Evolutionary conservation across 2,113 vertebrate species (phyloP).

Genomic region (Tiliqua scincoides): DNA sequence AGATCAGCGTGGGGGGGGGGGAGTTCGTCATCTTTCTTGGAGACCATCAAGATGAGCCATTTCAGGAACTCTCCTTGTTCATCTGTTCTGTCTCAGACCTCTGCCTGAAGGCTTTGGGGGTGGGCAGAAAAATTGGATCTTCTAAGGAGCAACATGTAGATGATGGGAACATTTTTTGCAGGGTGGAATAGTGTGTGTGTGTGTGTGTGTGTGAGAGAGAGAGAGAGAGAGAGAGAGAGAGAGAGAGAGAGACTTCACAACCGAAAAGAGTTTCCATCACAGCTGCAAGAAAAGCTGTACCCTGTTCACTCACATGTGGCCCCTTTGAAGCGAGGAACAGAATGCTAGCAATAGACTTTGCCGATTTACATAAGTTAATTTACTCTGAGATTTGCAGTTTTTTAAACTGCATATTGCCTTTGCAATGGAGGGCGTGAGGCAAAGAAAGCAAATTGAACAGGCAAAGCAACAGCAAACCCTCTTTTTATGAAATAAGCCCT

Average conservation of each 20-base stretch:
- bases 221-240: neutral
- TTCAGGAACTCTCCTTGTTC: too few relatives aligned
- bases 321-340: neutral
- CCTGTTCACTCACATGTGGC: neutral
- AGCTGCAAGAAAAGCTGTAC: neutral
- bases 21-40: too few relatives aligned
- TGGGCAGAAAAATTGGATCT: too few relatives aligned
- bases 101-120: too few relatives aligned
- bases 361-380: neutral
- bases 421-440: neutral
- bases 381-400: neutral
- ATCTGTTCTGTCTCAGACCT: too few relatives aligned
- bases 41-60: too few relatives aligned
- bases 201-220: too few relatives aligned
- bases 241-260: too few relatives aligned
- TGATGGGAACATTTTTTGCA: neutral
- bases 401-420: neutral
- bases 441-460: neutral
- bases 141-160: too few relatives aligned
- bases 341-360: neutral
- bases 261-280: neutral
- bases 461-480: neutral
- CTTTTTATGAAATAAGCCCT: neutral
- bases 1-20: too few relatives aligned
- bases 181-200: neutral